Evolutionary conservation across 2,113 vertebrate species (phyloP).

Genomic region (Triplophysa rosa): DNA sequence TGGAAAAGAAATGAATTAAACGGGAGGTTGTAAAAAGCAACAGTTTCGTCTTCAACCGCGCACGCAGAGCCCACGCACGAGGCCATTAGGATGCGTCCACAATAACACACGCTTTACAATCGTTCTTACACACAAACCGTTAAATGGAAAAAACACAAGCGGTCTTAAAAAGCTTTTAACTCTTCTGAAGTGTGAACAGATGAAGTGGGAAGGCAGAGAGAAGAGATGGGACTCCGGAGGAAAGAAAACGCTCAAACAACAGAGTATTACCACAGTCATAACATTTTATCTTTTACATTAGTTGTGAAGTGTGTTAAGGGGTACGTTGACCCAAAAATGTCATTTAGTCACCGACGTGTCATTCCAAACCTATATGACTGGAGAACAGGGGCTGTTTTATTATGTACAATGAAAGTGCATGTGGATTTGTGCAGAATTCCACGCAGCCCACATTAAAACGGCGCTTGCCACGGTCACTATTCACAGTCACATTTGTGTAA

Average conservation of each 20-base stretch:
- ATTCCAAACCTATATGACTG: too few relatives aligned
- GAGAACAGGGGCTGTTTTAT: neutral
- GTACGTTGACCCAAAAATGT: too few relatives aligned
- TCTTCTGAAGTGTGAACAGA: neutral
- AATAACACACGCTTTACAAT: constrained; percentile 4
- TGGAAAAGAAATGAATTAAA: neutral
- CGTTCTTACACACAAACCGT: constrained; percentile 8
- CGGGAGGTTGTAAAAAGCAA: constrained; percentile 7
- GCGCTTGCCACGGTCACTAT: too few relatives aligned
- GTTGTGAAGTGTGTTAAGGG: neutral
- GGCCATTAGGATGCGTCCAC: neutral
- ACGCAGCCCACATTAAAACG: too few relatives aligned
- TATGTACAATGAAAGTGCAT: too few relatives aligned
- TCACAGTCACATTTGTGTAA: too few relatives aligned
- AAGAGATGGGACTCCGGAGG: neutral
- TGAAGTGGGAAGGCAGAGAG: neutral
- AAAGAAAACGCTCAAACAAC: neutral
- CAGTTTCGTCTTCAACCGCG: constrained; percentile 4
- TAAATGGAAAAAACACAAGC: constrained; percentile 3
- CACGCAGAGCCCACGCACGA: neutral
- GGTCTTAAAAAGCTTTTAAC: constrained; percentile 15
- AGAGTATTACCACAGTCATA: neutral
- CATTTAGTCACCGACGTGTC: too few relatives aligned
- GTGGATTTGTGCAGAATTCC: too few relatives aligned
- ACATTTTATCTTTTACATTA: neutral